Percentiles rank a stretch among this genome's conserved stretches.
Evolutionary conservation across 2,888 invertebrate genomes (phyloP).

Genomic region (Synergus umbraculus): DNA sequence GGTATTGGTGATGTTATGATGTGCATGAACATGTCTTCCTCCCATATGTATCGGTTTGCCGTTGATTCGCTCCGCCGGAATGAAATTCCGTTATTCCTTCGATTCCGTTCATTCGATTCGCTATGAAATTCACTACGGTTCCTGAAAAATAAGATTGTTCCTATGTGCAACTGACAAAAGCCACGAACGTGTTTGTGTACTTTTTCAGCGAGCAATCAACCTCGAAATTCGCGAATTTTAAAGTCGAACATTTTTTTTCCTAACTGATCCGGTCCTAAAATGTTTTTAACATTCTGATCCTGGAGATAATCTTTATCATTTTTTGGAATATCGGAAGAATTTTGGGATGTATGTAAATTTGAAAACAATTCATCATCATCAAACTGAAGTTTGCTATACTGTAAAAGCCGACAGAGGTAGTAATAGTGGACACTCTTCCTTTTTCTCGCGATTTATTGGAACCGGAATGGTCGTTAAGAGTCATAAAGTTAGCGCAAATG

Average conservation of each 20-base stretch:
- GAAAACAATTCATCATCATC: not conserved
- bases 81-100: constrained; percentile 35
- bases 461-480: not conserved
- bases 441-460: not conserved
- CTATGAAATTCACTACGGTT: constrained; percentile 19
- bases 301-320: too few species aligned
- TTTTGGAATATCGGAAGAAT: too few species aligned
- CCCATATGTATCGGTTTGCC: not conserved
- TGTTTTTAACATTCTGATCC: too few species aligned
- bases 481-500: constrained; percentile 1
- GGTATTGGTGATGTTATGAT: constrained; percentile 43
- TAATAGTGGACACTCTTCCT: not conserved
- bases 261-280: too few species aligned
- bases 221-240: not conserved
- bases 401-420: not conserved
- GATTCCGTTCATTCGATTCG: constrained; percentile 37
- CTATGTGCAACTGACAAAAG: not conserved
- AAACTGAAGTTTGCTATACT: not conserved
- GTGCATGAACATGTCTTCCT: not conserved
- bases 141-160: constrained; percentile 5
- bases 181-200: not conserved
- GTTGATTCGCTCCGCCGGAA: constrained; percentile 24
- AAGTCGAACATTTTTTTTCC: too few species aligned
- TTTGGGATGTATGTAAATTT: not conserved
- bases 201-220: not conserved